phyloP scores from a whole-genome alignment of 2,113 vertebrate species.

The Sialia sialis region DNA sequence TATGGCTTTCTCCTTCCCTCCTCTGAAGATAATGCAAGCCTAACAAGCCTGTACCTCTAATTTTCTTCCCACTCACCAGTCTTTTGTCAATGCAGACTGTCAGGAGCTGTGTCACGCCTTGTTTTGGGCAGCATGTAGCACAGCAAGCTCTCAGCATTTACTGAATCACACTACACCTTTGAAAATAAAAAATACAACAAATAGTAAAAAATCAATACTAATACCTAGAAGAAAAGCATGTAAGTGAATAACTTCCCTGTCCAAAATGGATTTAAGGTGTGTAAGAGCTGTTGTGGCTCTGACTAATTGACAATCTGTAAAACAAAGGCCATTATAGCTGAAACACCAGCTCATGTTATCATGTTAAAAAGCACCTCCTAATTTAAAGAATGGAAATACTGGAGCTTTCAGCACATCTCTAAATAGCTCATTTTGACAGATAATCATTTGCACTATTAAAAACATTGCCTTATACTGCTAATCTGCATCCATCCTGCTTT shows the following conservation, averaged over 20 bases:
- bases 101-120: background rate
- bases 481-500: background rate
- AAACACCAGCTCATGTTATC: background rate
- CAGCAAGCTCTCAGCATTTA: fast-evolving
- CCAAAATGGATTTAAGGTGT: background rate
- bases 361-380: background rate
- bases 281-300: background rate
- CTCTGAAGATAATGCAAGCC: background rate
- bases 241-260: background rate
- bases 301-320: background rate
- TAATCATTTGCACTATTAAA: background rate
- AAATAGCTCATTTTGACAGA: background rate
- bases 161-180: fast-evolving
- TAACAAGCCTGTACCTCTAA: background rate
- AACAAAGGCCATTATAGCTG: background rate
- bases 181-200: background rate
- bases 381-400: background rate
- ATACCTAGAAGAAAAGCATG: background rate
- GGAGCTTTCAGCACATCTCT: background rate
- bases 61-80: background rate
- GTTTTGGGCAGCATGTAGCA: background rate
- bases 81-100: background rate
- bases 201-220: background rate
- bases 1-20: background rate
- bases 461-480: background rate